Evolutionary conservation across 2,888 invertebrate genomes (phyloP).

Genomic region (Ochropacha duplaris): DNA sequence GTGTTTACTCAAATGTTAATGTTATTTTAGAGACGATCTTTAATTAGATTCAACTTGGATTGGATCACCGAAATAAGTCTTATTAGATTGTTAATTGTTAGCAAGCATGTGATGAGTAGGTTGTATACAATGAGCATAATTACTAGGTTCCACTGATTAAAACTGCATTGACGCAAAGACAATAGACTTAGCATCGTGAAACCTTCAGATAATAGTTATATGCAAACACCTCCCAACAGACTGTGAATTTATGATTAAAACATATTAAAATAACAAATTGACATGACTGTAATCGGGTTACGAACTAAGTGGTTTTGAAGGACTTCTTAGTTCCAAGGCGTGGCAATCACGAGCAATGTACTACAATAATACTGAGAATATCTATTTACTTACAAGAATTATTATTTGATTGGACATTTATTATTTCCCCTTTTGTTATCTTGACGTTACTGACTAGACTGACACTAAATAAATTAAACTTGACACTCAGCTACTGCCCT

Average conservation of each 20-base stretch:
- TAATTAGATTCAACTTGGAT: conserved; percentile 4
- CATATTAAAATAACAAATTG: conserved; percentile 71
- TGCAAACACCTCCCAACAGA: conserved; percentile 52
- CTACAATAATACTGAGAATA: conserved; percentile 25
- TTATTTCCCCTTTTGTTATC: conserved; percentile 57
- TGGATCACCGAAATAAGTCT: conserved; percentile 19
- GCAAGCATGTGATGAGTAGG: conserved; percentile 20
- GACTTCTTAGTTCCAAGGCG: conserved; percentile 64
- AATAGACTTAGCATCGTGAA: conserved; percentile 54
- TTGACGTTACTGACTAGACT: conserved; percentile 32
- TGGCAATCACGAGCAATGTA: conserved; percentile 68
- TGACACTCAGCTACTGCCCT: conserved; percentile 27
- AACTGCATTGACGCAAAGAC: conserved; percentile 49
- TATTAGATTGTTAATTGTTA: conserved; percentile 27
- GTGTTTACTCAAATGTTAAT: too few species aligned
- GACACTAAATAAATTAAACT: conserved; percentile 33
- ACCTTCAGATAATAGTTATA: conserved; percentile 48
- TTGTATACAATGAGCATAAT: conserved; percentile 43
- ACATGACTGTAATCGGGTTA: conserved; percentile 59
- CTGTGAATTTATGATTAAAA: conserved; percentile 56
- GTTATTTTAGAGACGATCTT: not conserved
- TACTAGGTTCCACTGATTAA: conserved; percentile 52
- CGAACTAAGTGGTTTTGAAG: conserved; percentile 65
- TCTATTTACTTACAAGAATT: conserved; percentile 34
- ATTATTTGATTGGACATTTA: conserved; percentile 55